Evolutionary conservation across 2,113 vertebrate genomes (phyloP).

Genomic region (Hippotragus niger): DNA sequence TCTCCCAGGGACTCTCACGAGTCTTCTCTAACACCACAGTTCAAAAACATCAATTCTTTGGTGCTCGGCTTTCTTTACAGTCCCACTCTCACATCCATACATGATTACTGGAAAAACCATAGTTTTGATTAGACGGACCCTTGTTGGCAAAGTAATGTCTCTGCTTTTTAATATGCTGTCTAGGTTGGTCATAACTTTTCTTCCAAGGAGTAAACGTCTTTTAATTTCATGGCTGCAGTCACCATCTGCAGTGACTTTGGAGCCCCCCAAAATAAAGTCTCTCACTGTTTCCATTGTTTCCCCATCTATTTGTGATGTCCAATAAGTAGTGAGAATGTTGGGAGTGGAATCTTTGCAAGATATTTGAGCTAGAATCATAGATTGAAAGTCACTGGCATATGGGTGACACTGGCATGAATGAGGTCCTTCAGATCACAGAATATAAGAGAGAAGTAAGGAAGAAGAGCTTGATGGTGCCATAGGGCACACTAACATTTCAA

Average conservation of each 20-base stretch:
- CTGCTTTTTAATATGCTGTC: background rate
- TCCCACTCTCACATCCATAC: background rate
- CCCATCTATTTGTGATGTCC: fast-evolving
- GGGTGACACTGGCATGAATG: too few species aligned
- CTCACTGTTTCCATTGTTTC: background rate
- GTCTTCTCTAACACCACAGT: background rate
- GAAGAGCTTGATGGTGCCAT: background rate
- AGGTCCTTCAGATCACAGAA: background rate
- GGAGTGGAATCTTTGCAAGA: background rate
- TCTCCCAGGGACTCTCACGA: background rate
- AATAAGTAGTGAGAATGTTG: background rate
- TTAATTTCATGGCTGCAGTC: background rate
- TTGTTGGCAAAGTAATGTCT: background rate
- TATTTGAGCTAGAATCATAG: background rate
- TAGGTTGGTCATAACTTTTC: background rate
- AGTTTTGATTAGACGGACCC: background rate
- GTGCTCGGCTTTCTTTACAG: background rate
- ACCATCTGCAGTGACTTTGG: background rate
- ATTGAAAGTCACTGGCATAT: background rate
- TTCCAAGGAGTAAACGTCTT: background rate
- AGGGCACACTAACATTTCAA: background rate
- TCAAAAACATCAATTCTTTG: background rate
- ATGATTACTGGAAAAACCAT: background rate
- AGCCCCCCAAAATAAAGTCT: background rate
- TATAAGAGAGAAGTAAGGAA: background rate